A percentile compares a stretch with the other conserved stretches of the same genome.
Evolutionary conservation across 2,113 vertebrate species (phyloP).

Genomic region (Diadophis punctatus): DNA sequence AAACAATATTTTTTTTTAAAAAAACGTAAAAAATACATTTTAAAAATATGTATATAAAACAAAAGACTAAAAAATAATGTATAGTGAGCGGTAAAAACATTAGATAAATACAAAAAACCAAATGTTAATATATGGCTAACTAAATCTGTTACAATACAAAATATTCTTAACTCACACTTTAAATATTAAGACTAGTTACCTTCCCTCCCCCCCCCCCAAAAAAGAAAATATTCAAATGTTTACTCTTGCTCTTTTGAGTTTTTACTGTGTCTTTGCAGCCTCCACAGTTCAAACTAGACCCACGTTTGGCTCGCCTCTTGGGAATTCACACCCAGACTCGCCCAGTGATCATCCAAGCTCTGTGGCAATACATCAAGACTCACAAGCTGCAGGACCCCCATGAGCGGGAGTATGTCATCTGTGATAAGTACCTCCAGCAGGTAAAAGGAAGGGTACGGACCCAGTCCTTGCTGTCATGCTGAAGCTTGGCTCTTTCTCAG

Average conservation of each 20-base stretch:
- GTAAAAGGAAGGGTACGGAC: conserved; percentile 42
- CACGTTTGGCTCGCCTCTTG: conserved; percentile 82
- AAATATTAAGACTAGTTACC: background rate
- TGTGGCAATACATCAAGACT: conserved; percentile 91
- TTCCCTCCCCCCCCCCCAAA: background rate
- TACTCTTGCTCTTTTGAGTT: background rate
- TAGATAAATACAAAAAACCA: background rate
- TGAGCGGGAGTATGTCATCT: conserved; percentile 85
- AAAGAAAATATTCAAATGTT: background rate
- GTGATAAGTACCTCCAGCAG: conserved; percentile 90
- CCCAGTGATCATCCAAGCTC: conserved; percentile 86
- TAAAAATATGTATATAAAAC: background rate
- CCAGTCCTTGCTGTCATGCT: accelerated
- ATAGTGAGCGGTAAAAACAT: background rate
- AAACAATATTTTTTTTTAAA: background rate
- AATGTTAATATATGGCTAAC: background rate
- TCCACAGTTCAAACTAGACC: conserved; percentile 85
- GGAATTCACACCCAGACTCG: conserved; percentile 88
- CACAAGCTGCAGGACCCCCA: conserved; percentile 90
- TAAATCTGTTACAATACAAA: background rate
- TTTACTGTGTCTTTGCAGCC: conserved; percentile 59
- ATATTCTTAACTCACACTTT: background rate
- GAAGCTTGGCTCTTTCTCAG: background rate
- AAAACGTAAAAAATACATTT: background rate
- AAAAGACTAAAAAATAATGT: background rate